Percentiles rank a stretch among this genome's conserved stretches.
These are phyloP conservation scores for Aratinga solstitialis DNA, from an alignment of 2,797 vertebrate species.

Conservation along the genomic window DNA sequence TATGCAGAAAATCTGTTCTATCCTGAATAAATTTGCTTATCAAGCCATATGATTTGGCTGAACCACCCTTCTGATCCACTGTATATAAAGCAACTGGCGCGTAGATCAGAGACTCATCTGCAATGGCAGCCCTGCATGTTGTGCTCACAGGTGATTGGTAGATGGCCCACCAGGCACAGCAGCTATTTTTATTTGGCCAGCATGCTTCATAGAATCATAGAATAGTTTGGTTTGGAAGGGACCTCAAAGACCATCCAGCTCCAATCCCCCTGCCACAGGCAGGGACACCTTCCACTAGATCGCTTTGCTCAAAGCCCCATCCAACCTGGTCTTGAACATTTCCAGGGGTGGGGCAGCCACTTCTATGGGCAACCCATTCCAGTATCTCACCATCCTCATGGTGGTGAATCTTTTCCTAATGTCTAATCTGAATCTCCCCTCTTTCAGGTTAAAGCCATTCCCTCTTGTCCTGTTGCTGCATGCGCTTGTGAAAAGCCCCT, in stretches of 20 bases:
- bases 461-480: not conserved
- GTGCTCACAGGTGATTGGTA: not conserved
- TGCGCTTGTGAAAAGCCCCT: not conserved
- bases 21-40: not conserved
- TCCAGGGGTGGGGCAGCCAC: not conserved
- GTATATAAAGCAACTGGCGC: not conserved
- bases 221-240: not conserved
- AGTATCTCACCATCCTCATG: not conserved
- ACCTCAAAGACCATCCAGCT: not conserved
- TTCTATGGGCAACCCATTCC: not conserved
- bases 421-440: not conserved
- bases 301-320: not conserved
- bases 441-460: not conserved
- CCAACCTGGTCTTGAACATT: not conserved
- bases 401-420: not conserved
- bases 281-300: not conserved
- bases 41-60: not conserved
- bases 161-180: not conserved
- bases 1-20: not conserved
- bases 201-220: not conserved
- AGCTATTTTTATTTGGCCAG: not conserved
- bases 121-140: not conserved
- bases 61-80: not conserved
- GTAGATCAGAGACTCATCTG: not conserved
- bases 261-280: not conserved